These are phyloP conservation scores for Liopterus haemorrhoidalis DNA, from an alignment of 2,888 invertebrate species.

Conservation along the genomic window DNA sequence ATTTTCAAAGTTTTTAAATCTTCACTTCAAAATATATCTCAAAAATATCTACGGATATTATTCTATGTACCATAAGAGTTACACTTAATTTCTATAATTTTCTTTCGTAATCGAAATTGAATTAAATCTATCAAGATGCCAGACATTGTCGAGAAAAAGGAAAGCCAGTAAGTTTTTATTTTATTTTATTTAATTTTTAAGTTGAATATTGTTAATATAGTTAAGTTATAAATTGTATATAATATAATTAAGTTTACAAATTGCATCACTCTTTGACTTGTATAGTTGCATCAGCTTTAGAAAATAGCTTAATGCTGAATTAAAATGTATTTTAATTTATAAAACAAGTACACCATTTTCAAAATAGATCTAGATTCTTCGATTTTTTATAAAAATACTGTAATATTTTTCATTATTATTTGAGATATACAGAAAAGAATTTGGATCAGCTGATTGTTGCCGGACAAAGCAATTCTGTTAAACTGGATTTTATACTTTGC, in stretches of 20 bases:
- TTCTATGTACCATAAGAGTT: conserved; percentile 47
- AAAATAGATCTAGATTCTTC: no score
- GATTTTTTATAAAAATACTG: no score
- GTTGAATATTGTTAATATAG: not conserved
- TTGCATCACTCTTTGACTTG: not conserved
- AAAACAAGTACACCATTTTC: no score
- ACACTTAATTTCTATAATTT: conserved; percentile 37
- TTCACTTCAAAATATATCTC: conserved; percentile 38
- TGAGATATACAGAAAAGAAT: no score
- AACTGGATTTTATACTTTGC: no score
- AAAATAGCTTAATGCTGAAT: no score
- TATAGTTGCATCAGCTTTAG: no score
- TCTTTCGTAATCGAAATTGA: conserved; percentile 37
- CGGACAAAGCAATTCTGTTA: no score
- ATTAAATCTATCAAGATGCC: conserved; percentile 31
- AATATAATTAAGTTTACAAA: not conserved
- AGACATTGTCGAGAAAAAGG: conserved; percentile 37
- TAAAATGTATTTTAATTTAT: no score
- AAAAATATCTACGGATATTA: conserved; percentile 44
- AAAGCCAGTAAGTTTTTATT: conserved; percentile 35
- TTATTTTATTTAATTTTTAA: conserved; percentile 6
- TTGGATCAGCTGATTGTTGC: no score
- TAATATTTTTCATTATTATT: no score
- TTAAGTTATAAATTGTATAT: no score
- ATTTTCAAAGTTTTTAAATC: conserved; percentile 25